These are phyloP conservation scores for Nomada fabriciana DNA, from an alignment of 2,888 invertebrate species.

Conservation along the genomic window DNA sequence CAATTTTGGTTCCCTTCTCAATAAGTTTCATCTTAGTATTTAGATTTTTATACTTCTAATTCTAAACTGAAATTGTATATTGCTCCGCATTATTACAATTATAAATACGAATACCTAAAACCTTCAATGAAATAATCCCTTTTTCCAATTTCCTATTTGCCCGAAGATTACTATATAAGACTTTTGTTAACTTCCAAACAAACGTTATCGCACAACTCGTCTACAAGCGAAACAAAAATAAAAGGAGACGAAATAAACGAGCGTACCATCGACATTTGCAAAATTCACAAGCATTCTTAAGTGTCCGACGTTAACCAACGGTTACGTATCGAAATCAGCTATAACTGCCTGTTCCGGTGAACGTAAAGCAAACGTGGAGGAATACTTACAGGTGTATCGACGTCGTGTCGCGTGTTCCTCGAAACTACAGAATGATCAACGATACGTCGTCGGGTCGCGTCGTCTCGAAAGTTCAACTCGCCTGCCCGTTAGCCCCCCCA, in stretches of 20 bases:
- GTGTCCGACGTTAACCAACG: background rate
- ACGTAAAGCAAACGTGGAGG: background rate
- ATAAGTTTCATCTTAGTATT: background rate
- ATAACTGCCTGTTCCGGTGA: background rate
- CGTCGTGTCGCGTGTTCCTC: conserved; percentile 2
- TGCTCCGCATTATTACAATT: background rate
- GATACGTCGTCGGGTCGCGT: conserved; percentile 3
- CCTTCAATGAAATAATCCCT: background rate
- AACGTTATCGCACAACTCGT: background rate
- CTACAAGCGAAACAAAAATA: background rate
- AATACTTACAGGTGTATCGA: conserved; percentile 19
- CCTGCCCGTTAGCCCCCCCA: background rate
- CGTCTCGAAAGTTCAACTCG: background rate
- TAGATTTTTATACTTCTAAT: background rate
- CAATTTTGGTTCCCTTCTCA: background rate
- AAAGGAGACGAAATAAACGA: background rate
- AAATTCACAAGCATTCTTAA: background rate
- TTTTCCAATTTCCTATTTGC: background rate
- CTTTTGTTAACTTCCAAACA: background rate
- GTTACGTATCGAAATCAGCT: background rate
- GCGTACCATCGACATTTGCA: background rate
- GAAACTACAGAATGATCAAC: conserved; percentile 11
- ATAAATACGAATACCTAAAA: background rate
- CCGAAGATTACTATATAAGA: too few species aligned
- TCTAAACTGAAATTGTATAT: background rate